Base-by-base conservation (phyloP, 1,140 invertebrate species). In the Apolygus lucorum region DNA sequence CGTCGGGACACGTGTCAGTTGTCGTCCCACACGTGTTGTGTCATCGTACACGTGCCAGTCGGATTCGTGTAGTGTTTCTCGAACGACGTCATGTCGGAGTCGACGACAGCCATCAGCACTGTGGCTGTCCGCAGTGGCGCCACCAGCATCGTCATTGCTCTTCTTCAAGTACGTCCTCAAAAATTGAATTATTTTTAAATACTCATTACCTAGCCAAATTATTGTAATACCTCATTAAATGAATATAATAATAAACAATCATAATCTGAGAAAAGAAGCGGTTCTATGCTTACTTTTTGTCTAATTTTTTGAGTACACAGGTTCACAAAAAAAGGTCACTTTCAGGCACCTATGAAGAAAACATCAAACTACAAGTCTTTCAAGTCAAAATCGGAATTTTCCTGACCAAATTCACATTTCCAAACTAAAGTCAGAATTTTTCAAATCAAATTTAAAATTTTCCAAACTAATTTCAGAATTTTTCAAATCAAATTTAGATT, bases 121-220 rank as follows among this genome's bases (percentile, higher is more conserved):
- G 93, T 96, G 74, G 93, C 92, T 17, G 87, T 96, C 29, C 90
- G 93, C 77, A 92, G 91, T 77, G 92, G 91, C 73, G 84, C 85
- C 73, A 90, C 92, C 11, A 86, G 90, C 77, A 87, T 96, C 75
- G 90, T 96, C 75, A 90, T 96, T 75, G 93, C 92, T 70, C 83
- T 96, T 69, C 82, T 96, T 69, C 89, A 92, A 86, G 93, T 95
- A 87, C 85, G 88, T 83, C 42, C 52, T n/a, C n/a, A n/a, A n/a
- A n/a, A n/a, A n/a, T n/a, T n/a, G n/a, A n/a, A n/a, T n/a, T 22
- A 71, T 70, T 71, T 68, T 72, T 22, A 21, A 67, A 24, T 17
- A 34, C n/a, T n/a, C n/a, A n/a, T 49, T 49, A 49, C 34, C 17
- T 49, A 49, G 34, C n/a, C n/a, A n/a, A n/a, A n/a, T n/a, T n/a